Evolutionary conservation across 2,888 invertebrate species (phyloP).

Genomic region (Kryphioiulus occultus): DNA sequence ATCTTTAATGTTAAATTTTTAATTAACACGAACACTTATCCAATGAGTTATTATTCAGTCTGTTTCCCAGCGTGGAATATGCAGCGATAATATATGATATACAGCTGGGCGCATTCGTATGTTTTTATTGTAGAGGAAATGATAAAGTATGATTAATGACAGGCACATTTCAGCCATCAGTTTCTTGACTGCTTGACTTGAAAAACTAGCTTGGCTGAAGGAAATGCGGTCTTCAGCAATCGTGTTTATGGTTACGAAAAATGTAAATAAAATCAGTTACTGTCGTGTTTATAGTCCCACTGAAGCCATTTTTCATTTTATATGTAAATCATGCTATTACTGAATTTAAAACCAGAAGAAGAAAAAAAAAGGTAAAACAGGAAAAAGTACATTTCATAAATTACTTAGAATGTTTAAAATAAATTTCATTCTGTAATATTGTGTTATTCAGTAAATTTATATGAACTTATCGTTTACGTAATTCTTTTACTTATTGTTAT

Average conservation of each 20-base stretch:
- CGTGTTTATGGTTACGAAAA: not conserved
- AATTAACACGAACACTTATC: not conserved
- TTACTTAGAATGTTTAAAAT: no score
- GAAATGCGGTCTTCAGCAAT: not conserved
- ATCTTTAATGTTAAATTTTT: slow-evolving; percentile 8
- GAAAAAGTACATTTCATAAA: no score
- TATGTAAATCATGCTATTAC: no score
- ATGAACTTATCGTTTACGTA: no score
- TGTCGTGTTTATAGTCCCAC: not conserved
- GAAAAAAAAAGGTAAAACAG: no score
- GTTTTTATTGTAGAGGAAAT: slow-evolving; percentile 25
- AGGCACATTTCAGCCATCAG: not conserved
- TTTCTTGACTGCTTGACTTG: not conserved
- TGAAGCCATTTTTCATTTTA: no score
- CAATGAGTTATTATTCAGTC: not conserved
- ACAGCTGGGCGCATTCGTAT: not conserved
- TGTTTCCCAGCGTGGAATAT: not conserved
- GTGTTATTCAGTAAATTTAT: no score
- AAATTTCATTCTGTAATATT: no score
- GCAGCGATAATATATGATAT: slow-evolving; percentile 16
- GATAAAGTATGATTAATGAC: slow-evolving; percentile 28
- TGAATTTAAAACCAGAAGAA: no score
- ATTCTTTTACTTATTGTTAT: no score
- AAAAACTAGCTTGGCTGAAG: not conserved
- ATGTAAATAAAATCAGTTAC: not conserved